These are phyloP conservation scores for Discoglossus pictus DNA, from an alignment of 2,797 vertebrate genomes.

Conservation along the genomic window DNA sequence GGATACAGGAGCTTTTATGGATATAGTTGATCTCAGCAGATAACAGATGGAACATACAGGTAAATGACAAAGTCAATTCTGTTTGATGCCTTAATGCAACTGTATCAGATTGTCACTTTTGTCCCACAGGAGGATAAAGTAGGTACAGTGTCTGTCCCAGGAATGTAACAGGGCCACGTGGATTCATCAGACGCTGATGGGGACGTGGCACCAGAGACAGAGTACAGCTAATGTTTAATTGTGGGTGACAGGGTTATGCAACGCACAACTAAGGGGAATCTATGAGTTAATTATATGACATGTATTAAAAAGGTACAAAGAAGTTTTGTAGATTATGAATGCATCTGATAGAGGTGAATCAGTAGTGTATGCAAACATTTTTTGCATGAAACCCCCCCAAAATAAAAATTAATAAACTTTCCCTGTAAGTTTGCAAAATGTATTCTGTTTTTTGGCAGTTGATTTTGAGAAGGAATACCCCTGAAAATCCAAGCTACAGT, in stretches of 20 bases:
- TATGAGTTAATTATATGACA: too few species aligned
- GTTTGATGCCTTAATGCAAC: slow-evolving; percentile 26
- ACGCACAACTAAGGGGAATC: neutral
- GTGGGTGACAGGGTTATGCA: slow-evolving; percentile 33
- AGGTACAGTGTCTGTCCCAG: slow-evolving; percentile 17
- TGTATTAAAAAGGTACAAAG: too few species aligned
- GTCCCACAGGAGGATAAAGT: slow-evolving; percentile 16
- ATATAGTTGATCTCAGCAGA: neutral
- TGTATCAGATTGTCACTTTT: slow-evolving; percentile 17
- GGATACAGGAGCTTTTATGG: neutral
- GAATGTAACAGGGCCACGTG: slow-evolving; percentile 8
- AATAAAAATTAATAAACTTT: too few species aligned
- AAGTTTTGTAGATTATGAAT: too few species aligned
- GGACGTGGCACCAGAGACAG: neutral
- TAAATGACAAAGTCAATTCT: slow-evolving; percentile 25
- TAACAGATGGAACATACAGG: neutral
- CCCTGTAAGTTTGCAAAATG: too few species aligned
- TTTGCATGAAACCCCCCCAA: too few species aligned
- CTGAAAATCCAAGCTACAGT: too few species aligned
- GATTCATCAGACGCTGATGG: slow-evolving; percentile 29
- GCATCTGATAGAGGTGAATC: too few species aligned
- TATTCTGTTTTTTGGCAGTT: too few species aligned
- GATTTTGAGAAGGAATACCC: too few species aligned
- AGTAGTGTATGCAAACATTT: too few species aligned
- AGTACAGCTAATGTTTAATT: slow-evolving; percentile 10